phyloP scores from a whole-genome alignment of 1,140 invertebrate genomes.

The Agrilus planipennis region DNA sequence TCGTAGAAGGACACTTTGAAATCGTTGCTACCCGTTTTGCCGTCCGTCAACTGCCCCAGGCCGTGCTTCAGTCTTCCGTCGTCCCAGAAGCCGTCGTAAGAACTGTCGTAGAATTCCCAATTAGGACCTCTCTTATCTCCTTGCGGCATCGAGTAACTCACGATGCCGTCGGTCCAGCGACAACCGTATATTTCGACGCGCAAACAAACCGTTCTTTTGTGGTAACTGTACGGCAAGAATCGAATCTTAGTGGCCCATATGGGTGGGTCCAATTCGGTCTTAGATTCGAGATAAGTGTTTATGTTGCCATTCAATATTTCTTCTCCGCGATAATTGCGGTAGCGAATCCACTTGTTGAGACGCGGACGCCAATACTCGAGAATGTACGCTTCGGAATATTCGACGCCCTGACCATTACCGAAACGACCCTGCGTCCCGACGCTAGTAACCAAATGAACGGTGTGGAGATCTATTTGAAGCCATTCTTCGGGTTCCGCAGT shows the following conservation, averaged over 20 bases:
- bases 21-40: slow-evolving; percentile 45
- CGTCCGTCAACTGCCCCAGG: slow-evolving; percentile 74
- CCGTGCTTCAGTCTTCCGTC: slow-evolving; percentile 51
- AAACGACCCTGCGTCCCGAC: slow-evolving; percentile 76
- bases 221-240: slow-evolving; percentile 59
- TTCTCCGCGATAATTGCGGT: slow-evolving; percentile 49
- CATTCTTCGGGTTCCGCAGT: slow-evolving; percentile 60
- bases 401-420: slow-evolving; percentile 71
- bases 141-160: slow-evolving; percentile 72
- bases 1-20: slow-evolving; percentile 56
- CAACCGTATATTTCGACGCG: slow-evolving; percentile 67
- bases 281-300: slow-evolving; percentile 69
- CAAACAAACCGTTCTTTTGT: slow-evolving; percentile 65
- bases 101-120: slow-evolving; percentile 66
- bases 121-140: slow-evolving; percentile 56
- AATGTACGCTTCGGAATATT: slow-evolving; percentile 64
- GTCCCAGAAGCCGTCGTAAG: slow-evolving; percentile 58
- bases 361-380: slow-evolving; percentile 67
- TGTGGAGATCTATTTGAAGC: slow-evolving; percentile 63
- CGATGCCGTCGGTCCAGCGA: slow-evolving; percentile 57
- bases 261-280: slow-evolving; percentile 57
- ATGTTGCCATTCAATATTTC: slow-evolving; percentile 67
- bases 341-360: slow-evolving; percentile 59
- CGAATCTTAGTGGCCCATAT: slow-evolving; percentile 60
- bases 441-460: slow-evolving; percentile 60